Evolutionary conservation across 1,140 invertebrate genomes (phyloP), one percentile per base, ranked within the genome.

Genomic region (Sesamia nonagrioides): DNA sequence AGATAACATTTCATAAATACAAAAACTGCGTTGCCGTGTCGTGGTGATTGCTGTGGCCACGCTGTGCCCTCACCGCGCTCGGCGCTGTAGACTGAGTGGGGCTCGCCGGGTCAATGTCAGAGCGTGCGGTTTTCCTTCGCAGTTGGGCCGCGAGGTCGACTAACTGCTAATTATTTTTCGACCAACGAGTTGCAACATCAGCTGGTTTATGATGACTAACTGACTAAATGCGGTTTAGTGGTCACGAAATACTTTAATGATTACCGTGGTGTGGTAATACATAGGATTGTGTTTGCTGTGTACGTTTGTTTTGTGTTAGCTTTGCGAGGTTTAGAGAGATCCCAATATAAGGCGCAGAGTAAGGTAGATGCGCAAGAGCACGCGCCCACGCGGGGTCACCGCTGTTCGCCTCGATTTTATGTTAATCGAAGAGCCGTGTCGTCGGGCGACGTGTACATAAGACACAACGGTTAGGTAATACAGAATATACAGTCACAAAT

Each of bases 381-480:
- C 77, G 86, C 92, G 89, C 93, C 93, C 93, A 94, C 92, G 89
- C 89, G 74, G 68, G 80, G 68, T 86, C 88, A 79, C 77, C 48
- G 75, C 75, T 79, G 80, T 66, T 74, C 79, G 84, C 80, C 83
- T 91, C 89, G 81, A 91, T 92, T 94, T 94, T 94, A 94, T 94
- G 92, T 93, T 94, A 94, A 94, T 94, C 93, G 93, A 94, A 94
- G 91, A 94, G 85, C 87, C 91, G 84, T 94, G 93, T 93, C 91
- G 83, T 80, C 72, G 77, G 80, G 77, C 81, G 85, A 87, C 63
- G 56, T 76, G 69, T 60, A 61, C 80, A 72, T 56, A 77, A 61
- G 86, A 86, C 79, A 84, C 63, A 73, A 73, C 86, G 79, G 86
- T 88, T 88, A 86, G 88, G 85, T 86, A 88, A 86, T 87, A 86